Base-by-base conservation (phyloP, 2,113 vertebrate species). In the Odontesthes bonariensis region DNA sequence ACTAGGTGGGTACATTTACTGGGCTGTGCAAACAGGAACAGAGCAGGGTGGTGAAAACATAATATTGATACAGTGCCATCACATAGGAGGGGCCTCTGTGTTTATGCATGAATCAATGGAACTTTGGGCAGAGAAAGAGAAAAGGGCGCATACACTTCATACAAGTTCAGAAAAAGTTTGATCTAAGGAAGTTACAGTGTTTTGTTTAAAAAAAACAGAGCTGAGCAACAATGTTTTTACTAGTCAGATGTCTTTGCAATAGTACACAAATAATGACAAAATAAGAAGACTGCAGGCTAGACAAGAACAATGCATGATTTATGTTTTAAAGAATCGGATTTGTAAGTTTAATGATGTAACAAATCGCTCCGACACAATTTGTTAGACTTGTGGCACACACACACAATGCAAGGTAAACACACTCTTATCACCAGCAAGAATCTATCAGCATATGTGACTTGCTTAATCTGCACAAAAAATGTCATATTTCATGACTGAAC, bases 21-120 rank as follows among this genome's bases (percentile, higher is more conserved):
- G 79, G 76, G 67, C 91, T 89, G 74, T 85, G 88, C 90, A 91
- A 91, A 92, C 90, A 93, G 82, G 86, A 92, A 89, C 54, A 55
- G 70, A 74, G 78, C 54, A 83, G 89, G 81, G 83, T 83, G 82
- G 83, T 81, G 83, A 63, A 88, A 85, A 82, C 82, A 85, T 85
- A 86, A 92, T 90, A 91, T 84, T 88, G 89, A 92, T 89, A 82
- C 85, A 83, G 88, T 69, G 80, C 56, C 69, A 75, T 89, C 68
- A 13, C 67, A 77, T 58, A 72, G 60, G 20, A 84, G 69, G 73
- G 64, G 51, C 58, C 72, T 74, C 56, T 85, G 68, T 77, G 73
- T 86, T 67, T 84, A 54, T 69, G 74, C 35, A 68, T 64, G n/a
- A 33, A 46, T 69, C 56, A 42, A 23, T 55, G 56, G 33, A 79